These are phyloP conservation scores for Nesoenas mayeri DNA, from an alignment of 2,113 vertebrate genomes.

Conservation along the genomic window DNA sequence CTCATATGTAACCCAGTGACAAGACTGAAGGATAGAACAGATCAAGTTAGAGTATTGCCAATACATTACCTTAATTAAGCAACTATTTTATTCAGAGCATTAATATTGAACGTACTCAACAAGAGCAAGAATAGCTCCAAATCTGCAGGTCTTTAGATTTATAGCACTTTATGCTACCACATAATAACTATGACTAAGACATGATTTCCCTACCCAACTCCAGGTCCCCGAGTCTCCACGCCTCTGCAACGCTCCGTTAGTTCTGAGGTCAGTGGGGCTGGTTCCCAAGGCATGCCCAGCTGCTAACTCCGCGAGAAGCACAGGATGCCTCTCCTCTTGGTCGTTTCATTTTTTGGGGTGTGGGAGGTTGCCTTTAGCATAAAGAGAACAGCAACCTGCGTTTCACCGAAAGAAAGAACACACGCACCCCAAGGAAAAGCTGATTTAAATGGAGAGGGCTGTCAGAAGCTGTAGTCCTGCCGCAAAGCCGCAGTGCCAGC, in stretches of 20 bases:
- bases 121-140: neutral
- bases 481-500: neutral
- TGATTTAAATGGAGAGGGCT: neutral
- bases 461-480: neutral
- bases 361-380: neutral
- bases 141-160: neutral
- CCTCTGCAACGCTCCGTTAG: neutral
- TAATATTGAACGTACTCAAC: neutral
- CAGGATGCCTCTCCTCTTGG: neutral
- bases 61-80: neutral
- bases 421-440: neutral
- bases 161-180: neutral
- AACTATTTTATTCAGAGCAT: neutral
- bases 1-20: neutral
- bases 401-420: neutral
- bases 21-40: neutral
- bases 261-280: neutral
- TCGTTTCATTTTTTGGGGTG: accelerated
- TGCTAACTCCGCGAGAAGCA: neutral
- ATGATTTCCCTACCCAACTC: neutral
- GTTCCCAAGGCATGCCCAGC: neutral
- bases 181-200: neutral
- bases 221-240: neutral
- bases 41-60: neutral
- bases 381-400: neutral